Percentiles rank a stretch among this genome's conserved stretches.
Evolutionary conservation across 2,113 vertebrate genomes (phyloP).

Genomic region (Rhabdornis inornatus): DNA sequence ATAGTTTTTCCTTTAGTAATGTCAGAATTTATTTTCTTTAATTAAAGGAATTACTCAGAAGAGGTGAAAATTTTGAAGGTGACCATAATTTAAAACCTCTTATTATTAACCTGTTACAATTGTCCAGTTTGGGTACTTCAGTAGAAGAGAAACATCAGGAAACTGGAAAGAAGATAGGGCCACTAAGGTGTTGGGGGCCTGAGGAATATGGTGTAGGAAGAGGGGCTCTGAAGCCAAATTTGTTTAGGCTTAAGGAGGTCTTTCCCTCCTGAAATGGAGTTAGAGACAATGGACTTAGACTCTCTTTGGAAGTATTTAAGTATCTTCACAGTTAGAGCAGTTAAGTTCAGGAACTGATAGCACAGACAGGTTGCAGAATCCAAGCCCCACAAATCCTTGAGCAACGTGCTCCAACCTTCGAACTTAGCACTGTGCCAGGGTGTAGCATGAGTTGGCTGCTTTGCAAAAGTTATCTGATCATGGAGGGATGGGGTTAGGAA

Average conservation of each 20-base stretch:
- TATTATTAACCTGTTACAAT: not conserved
- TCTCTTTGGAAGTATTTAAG: not conserved
- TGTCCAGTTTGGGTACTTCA: not conserved
- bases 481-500: not conserved
- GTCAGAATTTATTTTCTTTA: not conserved
- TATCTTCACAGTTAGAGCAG: not conserved
- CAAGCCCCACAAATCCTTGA: not conserved
- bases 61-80: not conserved
- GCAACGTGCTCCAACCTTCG: not conserved
- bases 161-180: not conserved
- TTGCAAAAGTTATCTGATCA: not conserved
- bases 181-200: not conserved
- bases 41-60: not conserved
- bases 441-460: not conserved
- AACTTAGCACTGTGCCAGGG: not conserved
- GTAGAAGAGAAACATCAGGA: not conserved
- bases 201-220: not conserved
- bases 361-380: not conserved
- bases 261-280: not conserved
- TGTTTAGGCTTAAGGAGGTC: not conserved
- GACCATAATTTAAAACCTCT: not conserved
- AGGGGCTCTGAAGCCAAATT: not conserved
- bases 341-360: not conserved
- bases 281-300: not conserved
- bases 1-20: not conserved